Percentiles rank a stretch among this genome's conserved stretches.
Evolutionary conservation across 2,888 invertebrate species (phyloP).

Genomic region (Acanthosepion esculentum): DNA sequence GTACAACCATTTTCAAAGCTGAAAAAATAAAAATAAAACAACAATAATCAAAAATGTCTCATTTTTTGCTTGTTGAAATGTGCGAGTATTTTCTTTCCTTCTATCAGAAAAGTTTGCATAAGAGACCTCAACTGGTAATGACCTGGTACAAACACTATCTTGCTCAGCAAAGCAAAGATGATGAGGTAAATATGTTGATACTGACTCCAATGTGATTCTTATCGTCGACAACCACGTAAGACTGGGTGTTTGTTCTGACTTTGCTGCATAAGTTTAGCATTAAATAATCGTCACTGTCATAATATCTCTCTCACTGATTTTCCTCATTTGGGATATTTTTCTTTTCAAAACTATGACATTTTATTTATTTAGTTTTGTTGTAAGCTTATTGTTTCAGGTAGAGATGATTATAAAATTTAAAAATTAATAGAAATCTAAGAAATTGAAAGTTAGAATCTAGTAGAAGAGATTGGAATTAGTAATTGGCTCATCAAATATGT

Average conservation of each 20-base stretch:
- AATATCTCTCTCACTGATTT: not conserved
- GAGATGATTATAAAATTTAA: not conserved
- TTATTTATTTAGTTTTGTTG: not conserved
- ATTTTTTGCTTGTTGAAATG: constrained; percentile 10
- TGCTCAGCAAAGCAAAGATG: constrained; percentile 11
- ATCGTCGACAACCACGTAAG: constrained; percentile 14
- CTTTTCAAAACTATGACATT: not conserved
- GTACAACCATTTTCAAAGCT: constrained; percentile 15
- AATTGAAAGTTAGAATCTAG: not conserved
- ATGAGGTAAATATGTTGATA: constrained; percentile 23
- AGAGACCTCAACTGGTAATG: constrained; percentile 12
- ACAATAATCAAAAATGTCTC: constrained; percentile 10
- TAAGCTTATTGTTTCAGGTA: no score
- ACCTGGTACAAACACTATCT: constrained; percentile 33
- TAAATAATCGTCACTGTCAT: not conserved
- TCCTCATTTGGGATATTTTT: not conserved
- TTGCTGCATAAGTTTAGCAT: constrained; percentile 2
- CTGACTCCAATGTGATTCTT: constrained; percentile 33
- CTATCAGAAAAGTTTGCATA: constrained; percentile 21
- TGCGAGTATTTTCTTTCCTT: constrained; percentile 13
- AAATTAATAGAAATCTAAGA: not conserved
- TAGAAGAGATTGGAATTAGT: not conserved
- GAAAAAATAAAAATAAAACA: not conserved
- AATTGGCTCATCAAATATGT: not conserved
- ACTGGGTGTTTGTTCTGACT: constrained; percentile 33